A percentile compares a stretch with the other conserved stretches of the same genome.
These are phyloP conservation scores for Drosophila dunni DNA, from an alignment of 1,140 invertebrate genomes.

Conservation along the genomic window DNA sequence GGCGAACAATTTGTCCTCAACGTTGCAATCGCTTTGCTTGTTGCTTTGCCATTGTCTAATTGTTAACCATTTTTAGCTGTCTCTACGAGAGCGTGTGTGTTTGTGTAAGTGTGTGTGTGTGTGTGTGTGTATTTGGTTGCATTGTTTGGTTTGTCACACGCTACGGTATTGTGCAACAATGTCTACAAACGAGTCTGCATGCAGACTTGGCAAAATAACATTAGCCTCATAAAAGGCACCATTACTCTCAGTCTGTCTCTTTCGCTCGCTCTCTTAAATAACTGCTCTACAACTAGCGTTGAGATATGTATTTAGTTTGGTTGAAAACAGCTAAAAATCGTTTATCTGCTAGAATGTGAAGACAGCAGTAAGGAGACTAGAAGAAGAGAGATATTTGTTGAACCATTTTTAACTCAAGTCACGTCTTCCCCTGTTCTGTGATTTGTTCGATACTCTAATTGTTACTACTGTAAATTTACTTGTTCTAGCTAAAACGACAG, in stretches of 20 bases:
- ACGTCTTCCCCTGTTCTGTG: too few species aligned
- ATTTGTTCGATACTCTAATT: too few species aligned
- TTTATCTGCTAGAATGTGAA: too few species aligned
- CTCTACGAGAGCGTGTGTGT: slow-evolving; percentile 23
- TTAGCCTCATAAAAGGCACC: slow-evolving; percentile 69
- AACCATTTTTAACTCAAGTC: too few species aligned
- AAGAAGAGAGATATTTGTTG: too few species aligned
- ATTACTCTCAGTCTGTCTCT: slow-evolving; percentile 21
- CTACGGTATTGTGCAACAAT: slow-evolving; percentile 43
- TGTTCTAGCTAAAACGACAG: background rate
- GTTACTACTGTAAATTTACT: too few species aligned
- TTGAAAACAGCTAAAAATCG: too few species aligned
- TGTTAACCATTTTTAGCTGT: slow-evolving; percentile 71
- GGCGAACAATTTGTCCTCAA: slow-evolving; percentile 75
- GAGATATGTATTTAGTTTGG: too few species aligned
- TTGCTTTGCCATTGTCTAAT: slow-evolving; percentile 76
- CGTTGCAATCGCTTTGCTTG: slow-evolving; percentile 62
- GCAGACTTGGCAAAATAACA: slow-evolving; percentile 59
- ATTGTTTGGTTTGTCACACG: slow-evolving; percentile 70
- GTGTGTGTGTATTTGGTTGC: slow-evolving; percentile 45
- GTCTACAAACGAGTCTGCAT: slow-evolving; percentile 1
- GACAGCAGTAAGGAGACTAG: too few species aligned
- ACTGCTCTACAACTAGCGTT: too few species aligned
- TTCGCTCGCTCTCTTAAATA: slow-evolving; percentile 20
- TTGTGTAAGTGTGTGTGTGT: slow-evolving; percentile 21